Evolutionary conservation across 2,888 invertebrate species (phyloP), one percentile per base, ranked within the genome.

Genomic region (Tetragonula carbonaria): DNA sequence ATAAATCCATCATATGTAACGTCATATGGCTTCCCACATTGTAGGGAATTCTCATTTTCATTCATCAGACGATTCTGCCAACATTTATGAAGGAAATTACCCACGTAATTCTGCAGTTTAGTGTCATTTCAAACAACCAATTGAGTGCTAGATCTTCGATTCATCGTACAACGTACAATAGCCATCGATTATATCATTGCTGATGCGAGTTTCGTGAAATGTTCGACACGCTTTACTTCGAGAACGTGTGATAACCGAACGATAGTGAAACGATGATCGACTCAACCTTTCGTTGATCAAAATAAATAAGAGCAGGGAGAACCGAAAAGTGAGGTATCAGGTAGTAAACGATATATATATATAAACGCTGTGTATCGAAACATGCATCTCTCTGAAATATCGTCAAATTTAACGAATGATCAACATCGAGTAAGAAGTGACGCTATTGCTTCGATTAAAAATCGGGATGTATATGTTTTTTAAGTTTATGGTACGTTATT

Each of bases 391-490:
- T 23, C 16, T 18, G 21, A 59, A 11, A 53, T 67, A 4, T 2
- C 38, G 4, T n/a, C 4, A 11, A 78, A 59, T 50, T 6, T 68
- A 4, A 16, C 13, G 4, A 45, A 21, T 18, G 13, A 18, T 6
- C 23, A 16, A 59, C 1, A 21, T 53, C 21, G 4, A 55, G 14
- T 23, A 16, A 57, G 51, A 23, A 33, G 1, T 28, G 28, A 38
- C 1, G 16, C 8, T 74, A 21, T 72, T 72, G 33, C 23, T 63
- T 63, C 21, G 16, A 21, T 16, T 73, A 0, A 2, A 72, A 74
- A 18, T 59, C 38, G 73, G 59, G 82, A 82, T 66, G 53, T 78
- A 82, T 74, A 55, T 79, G 71, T 79, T 82, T 66, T 8, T 77
- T 72, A 78, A 59, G 55, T 78, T 72, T 83, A 62, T 14, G 51